These are phyloP conservation scores for Emmelina monodactyla DNA, from an alignment of 2,888 invertebrate genomes.

Conservation along the genomic window DNA sequence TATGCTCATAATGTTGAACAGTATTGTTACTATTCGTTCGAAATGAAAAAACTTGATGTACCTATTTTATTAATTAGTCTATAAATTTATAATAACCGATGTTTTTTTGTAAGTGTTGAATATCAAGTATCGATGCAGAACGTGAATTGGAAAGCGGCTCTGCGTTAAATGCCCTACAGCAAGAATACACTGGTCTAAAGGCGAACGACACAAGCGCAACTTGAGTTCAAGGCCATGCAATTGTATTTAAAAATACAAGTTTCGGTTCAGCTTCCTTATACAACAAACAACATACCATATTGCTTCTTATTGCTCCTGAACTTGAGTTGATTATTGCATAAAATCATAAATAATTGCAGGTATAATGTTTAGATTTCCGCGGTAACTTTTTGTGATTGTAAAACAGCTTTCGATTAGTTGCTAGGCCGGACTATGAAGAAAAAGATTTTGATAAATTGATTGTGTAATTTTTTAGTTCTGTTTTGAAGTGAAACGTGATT, in stretches of 20 bases:
- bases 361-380: conserved; percentile 6
- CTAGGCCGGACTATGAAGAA: not conserved
- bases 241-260: conserved; percentile 37
- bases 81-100: too few relatives aligned
- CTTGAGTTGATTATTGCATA: not conserved
- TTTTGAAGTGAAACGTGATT: not conserved
- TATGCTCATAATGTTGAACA: too few relatives aligned
- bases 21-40: too few relatives aligned
- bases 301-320: conserved; percentile 3
- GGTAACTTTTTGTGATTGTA: not conserved
- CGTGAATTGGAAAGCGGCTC: conserved; percentile 23
- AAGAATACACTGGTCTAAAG: conserved; percentile 21
- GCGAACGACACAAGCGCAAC: conserved; percentile 31
- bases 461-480: too few relatives aligned
- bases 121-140: too few relatives aligned
- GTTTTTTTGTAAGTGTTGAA: too few relatives aligned
- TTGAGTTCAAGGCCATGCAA: conserved; percentile 48
- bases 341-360: conserved; percentile 1
- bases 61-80: too few relatives aligned
- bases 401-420: not conserved
- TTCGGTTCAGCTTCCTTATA: conserved; percentile 42
- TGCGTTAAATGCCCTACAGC: conserved; percentile 27
- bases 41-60: too few relatives aligned
- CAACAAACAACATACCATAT: conserved; percentile 17
- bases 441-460: too few relatives aligned